Percentiles rank a stretch among this genome's conserved stretches.
Conservation (phyloP, 2,113 vertebrate genomes). For the Indicator indicator region DNA sequence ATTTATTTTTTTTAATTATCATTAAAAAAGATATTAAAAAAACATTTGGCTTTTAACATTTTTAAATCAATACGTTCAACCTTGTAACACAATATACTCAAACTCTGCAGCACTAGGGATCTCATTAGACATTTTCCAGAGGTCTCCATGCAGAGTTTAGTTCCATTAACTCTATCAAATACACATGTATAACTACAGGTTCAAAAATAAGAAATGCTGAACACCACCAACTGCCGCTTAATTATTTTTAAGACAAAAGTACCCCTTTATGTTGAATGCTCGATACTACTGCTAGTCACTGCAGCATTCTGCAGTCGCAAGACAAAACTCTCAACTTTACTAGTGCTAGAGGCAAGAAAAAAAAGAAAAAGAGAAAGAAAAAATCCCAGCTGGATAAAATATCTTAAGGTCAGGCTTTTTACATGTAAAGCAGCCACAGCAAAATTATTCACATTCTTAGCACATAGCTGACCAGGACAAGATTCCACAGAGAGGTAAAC, state of each 20-base stretch:
- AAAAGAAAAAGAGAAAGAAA: background rate
- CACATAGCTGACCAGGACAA: constrained; percentile 64
- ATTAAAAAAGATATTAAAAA: background rate
- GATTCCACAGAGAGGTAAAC: constrained; percentile 62
- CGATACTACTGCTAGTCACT: background rate
- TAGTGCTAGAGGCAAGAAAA: constrained; percentile 15
- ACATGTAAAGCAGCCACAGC: constrained; percentile 60
- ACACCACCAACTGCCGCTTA: background rate
- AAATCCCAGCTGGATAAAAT: constrained; percentile 38
- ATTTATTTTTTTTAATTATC: background rate
- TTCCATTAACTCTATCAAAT: background rate
- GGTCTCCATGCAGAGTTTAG: background rate
- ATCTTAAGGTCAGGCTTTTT: constrained; percentile 63
- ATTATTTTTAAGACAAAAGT: background rate
- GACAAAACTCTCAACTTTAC: constrained; percentile 16
- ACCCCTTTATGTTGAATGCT: background rate
- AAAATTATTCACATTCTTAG: constrained; percentile 74
- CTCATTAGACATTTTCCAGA: background rate
- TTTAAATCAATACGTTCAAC: background rate
- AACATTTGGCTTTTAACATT: background rate
- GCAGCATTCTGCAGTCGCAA: background rate
- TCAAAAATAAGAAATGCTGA: background rate
- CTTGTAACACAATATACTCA: background rate
- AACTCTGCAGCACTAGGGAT: background rate
- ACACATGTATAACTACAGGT: background rate